Conservation (phyloP, 2,888 invertebrate species). For the Diloba caeruleocephala region DNA sequence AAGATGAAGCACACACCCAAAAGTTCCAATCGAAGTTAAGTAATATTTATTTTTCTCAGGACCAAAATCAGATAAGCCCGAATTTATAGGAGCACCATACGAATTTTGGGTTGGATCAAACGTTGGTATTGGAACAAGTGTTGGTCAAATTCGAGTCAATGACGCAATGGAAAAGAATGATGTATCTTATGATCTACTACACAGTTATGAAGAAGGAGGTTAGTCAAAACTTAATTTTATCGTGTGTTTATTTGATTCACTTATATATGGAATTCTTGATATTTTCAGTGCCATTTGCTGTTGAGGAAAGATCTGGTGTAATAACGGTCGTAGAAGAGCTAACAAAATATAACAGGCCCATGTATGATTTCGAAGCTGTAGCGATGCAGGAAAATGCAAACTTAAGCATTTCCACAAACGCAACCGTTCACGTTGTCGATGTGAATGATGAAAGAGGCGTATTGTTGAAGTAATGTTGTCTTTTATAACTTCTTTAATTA, state of each 20-base stretch:
- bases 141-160: constrained; percentile 94
- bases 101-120: constrained; percentile 97
- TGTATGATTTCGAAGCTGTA: constrained; percentile 95
- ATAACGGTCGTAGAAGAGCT: constrained; percentile 95
- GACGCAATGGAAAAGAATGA: constrained; percentile 91
- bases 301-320: constrained; percentile 96
- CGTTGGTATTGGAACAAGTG: constrained; percentile 94
- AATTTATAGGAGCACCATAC: constrained; percentile 95
- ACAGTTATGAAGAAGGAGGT: constrained; percentile 96
- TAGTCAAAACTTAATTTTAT: constrained; percentile 35
- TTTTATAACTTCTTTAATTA: neutral
- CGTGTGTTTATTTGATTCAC: neutral
- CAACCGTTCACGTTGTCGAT: constrained; percentile 95
- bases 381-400: constrained; percentile 91
- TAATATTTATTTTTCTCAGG: constrained; percentile 69
- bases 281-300: constrained; percentile 95
- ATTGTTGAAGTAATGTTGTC: constrained; percentile 87
- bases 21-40: too few relatives aligned
- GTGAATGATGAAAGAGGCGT: constrained; percentile 92
- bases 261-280: neutral
- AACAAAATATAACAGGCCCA: constrained; percentile 90
- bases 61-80: constrained; percentile 89
- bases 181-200: constrained; percentile 93
- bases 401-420: constrained; percentile 93
- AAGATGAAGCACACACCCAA: too few relatives aligned